phyloP scores from a whole-genome alignment of 2,888 invertebrate genomes.

The Uropetala carovei region DNA sequence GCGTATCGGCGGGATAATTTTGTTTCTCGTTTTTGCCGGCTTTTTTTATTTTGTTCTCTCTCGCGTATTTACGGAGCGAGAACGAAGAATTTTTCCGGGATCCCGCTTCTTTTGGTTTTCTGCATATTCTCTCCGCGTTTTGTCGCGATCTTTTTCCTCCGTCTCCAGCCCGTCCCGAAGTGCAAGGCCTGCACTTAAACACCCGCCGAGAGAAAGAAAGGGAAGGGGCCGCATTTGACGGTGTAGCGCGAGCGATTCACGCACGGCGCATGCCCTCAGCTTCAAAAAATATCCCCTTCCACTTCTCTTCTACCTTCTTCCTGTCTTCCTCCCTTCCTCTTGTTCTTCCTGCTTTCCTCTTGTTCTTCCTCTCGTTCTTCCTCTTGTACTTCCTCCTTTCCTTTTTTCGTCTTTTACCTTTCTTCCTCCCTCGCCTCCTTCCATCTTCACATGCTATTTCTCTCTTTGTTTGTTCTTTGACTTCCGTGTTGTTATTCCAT shows the following conservation, averaged over 20 bases:
- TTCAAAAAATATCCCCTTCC: not conserved
- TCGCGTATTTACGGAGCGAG: not conserved
- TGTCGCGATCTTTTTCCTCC: not conserved
- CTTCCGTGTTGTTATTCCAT: too few species aligned
- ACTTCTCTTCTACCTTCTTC: not conserved
- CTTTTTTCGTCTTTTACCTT: too few species aligned
- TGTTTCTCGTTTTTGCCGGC: not conserved
- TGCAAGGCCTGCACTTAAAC: constrained; percentile 30
- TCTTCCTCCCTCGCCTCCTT: too few species aligned
- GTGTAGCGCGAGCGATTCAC: not conserved
- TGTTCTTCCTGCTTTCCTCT: too few species aligned
- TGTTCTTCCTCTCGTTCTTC: too few species aligned
- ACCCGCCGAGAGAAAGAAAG: not conserved
- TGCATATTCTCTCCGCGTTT: not conserved
- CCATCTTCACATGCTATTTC: too few species aligned
- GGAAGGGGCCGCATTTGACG: constrained; percentile 7
- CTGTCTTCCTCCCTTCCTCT: not conserved
- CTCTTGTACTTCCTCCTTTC: too few species aligned
- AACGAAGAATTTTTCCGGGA: not conserved
- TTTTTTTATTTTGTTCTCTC: not conserved
- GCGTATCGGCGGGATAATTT: too few species aligned
- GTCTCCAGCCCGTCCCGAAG: not conserved
- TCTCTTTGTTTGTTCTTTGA: too few species aligned
- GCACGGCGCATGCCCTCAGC: not conserved
- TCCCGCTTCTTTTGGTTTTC: not conserved